Evolutionary conservation across 2,888 invertebrate species (phyloP), one percentile per base, ranked within the genome.

Genomic region (Drosophila kambysellisi): DNA sequence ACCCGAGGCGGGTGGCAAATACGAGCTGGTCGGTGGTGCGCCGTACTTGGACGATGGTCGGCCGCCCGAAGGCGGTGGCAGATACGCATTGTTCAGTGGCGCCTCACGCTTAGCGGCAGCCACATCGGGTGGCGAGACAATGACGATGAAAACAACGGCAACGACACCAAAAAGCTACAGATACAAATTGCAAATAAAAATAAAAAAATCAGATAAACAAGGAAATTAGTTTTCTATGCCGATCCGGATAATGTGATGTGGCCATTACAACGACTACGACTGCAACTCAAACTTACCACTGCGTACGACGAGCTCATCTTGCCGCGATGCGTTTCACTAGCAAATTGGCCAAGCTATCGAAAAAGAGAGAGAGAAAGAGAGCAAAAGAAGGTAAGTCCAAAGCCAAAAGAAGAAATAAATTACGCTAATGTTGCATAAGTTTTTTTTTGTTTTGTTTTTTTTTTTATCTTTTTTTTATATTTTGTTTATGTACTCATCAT

Each of bases 21-120:
- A 95, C 6, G 94, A 94, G 30, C 93, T 94, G 0, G 94, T 94
- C 4, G 95, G 95, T 30, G 95, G 95, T 32, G 94, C 93, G 30
- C 93, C 93, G 64, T 93, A 93, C 66, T 82, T 94, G 0, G 94
- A 94, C 5, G 95, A 95, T 30, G 95, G 90, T 20, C 79, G 50
- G 32, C 94, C 93, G 62, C 94, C 94, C 15, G 71, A 58, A 2
- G 90, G 92, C 48, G 94, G 93, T 1, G 94, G 94, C 53, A 89
- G 53, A 58, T 93, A 93, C 37, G 74, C 83, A 52, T 87, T 93
- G 30, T 92, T 91, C 30, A 93, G 89, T 46, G 93, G 94, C 51
- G 93, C 91, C 86, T 92, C 92, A 83, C 93, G 92, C 68, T 93
- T 93, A 48, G 86, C 90, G 29, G 91, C 90, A 32, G 92, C 85